Base-by-base conservation (phyloP, 2,113 vertebrate species). In the Helogale parvula region DNA sequence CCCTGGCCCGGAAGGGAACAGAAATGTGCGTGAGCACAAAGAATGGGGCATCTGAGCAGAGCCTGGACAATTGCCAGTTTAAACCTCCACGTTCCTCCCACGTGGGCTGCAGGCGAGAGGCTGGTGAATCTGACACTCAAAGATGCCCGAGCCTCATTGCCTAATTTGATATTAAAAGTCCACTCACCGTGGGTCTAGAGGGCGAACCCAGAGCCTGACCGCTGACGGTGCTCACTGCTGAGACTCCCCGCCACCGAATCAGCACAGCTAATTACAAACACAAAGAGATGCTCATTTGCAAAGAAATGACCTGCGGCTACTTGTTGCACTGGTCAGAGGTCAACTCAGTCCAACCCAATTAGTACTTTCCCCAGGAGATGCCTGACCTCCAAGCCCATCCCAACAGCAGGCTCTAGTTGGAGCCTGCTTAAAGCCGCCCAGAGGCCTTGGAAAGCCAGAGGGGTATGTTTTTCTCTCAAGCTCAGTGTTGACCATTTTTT, bases 231-330 rank as follows among this genome's bases (percentile, higher is more conserved):
- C 0, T 38, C 38, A 13, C 17, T 0, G 1, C 85, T 1, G 0
- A 19, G 47, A 87, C 74, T 93, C 95, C 86, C 63, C 6, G 87
- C 79, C 11, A 65, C 79, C 8, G 17, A 95, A 93, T 85, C 96
- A 96, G 88, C 87, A 95, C 76, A 98, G 87, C 93, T 96, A 96
- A 98, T 96, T 94, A 96, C 90, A 79, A 93, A 89, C 96, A 97
- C 96, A 97, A 97, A 98, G 93, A 45, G 96, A 72, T 95, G 95
- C 84, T 97, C 93, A 92, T 96, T 97, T 96, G 88, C 95, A 94
- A 94, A 98, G 96, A 97, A 90, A 94, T 93, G 93, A 94, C 95
- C 94, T 54, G 41, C 81, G 29, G 68, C 88, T 97, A 98, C 98
- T 95, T 97, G 97, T 98, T 98, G 97, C 97, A 72, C 80, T 41